phyloP scores from a whole-genome alignment of 2,113 vertebrate species.

The Pterocles burchelli region DNA sequence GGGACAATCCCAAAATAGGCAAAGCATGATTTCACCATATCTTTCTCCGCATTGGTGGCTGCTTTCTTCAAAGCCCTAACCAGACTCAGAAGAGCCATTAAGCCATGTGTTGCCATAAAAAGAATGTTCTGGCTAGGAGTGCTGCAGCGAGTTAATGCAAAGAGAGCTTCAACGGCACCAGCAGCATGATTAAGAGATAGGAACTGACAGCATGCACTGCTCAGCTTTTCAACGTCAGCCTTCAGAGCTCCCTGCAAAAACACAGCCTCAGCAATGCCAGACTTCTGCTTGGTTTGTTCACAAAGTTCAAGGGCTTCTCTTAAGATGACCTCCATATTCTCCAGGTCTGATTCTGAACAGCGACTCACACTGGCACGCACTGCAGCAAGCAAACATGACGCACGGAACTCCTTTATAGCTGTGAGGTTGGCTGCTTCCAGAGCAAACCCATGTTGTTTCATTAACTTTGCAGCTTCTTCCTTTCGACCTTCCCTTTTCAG shows the following conservation, averaged over 20 bases:
- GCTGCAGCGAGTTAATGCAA: constrained; percentile 13
- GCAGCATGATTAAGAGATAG: constrained; percentile 69
- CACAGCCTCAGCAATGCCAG: constrained; percentile 72
- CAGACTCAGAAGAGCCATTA: constrained; percentile 72
- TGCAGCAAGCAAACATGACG: constrained; percentile 73
- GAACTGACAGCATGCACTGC: constrained; percentile 51
- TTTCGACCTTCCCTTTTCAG: constrained; percentile 68
- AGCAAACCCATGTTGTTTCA: constrained; percentile 77
- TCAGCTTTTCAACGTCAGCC: constrained; percentile 62
- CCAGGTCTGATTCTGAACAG: not conserved
- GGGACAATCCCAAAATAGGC: constrained; percentile 80
- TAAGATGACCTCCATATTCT: constrained; percentile 12
- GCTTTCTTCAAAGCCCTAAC: constrained; percentile 69
- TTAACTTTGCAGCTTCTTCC: constrained; percentile 80
- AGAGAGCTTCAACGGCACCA: constrained; percentile 76
- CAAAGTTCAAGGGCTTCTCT: constrained; percentile 71
- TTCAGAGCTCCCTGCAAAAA: constrained; percentile 72
- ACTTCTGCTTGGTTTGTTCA: constrained; percentile 52
- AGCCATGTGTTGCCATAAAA: constrained; percentile 32
- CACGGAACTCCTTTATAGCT: constrained; percentile 69
- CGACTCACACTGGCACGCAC: constrained; percentile 53
- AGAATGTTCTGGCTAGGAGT: constrained; percentile 29
- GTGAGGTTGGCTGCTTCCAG: constrained; percentile 79
- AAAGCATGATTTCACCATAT: constrained; percentile 81
- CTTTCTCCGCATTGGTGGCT: constrained; percentile 77